phyloP scores from a whole-genome alignment of 2,888 invertebrate species.

The Graphium colonna region DNA sequence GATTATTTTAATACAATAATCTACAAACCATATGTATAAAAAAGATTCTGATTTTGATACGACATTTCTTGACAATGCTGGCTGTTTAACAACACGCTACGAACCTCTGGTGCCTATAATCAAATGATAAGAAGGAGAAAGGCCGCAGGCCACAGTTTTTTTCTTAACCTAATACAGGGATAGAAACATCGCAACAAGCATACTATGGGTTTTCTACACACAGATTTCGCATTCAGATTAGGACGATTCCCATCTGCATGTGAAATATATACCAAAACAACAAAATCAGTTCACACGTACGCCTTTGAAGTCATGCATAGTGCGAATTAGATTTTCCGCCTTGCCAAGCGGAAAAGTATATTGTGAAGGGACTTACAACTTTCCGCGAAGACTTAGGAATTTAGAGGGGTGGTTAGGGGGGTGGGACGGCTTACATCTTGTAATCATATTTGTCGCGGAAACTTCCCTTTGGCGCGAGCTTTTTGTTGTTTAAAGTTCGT shows the following conservation, averaged over 20 bases:
- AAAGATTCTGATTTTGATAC: no score
- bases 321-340: conserved; percentile 62
- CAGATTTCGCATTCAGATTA: background rate
- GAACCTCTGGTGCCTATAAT: no score
- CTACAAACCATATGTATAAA: no score
- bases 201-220: background rate
- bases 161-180: background rate
- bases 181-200: background rate
- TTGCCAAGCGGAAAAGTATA: conserved; percentile 51
- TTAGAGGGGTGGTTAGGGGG: conserved; percentile 9
- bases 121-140: no score
- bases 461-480: conserved; percentile 23
- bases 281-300: conserved; percentile 36
- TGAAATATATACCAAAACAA: conserved; percentile 29
- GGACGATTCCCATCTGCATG: conserved; percentile 10
- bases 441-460: conserved; percentile 30
- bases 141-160: background rate
- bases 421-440: conserved; percentile 4
- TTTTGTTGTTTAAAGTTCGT: conserved; percentile 15
- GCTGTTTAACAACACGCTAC: no score
- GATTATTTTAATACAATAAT: no score
- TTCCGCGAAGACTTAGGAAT: conserved; percentile 25
- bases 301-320: conserved; percentile 28
- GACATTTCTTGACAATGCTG: background rate
- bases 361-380: conserved; percentile 37